Evolutionary conservation across 2,888 invertebrate species (phyloP).

Genomic region (Folsomia manolachei): DNA sequence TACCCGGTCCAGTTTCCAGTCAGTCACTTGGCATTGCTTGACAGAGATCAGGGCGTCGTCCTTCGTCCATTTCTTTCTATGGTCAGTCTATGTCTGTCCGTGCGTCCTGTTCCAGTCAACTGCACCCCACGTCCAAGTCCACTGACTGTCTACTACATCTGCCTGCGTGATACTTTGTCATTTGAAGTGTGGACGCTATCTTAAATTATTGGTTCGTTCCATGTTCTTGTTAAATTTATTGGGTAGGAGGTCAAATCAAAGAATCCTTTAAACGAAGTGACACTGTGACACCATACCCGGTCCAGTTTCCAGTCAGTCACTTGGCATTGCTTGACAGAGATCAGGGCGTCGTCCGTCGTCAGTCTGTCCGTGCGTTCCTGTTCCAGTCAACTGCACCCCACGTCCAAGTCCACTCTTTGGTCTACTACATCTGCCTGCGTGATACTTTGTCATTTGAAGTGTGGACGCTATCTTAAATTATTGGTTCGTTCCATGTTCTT

Average conservation of each 20-base stretch:
- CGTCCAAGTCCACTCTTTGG: neutral
- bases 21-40: too few relatives aligned
- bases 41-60: neutral
- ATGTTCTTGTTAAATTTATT: slow-evolving; percentile 5
- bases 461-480: slow-evolving; percentile 7
- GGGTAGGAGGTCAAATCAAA: neutral
- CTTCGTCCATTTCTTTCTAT: too few relatives aligned
- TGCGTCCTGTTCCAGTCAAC: too few relatives aligned
- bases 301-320: too few relatives aligned
- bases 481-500: neutral
- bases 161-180: neutral
- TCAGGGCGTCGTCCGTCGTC: slow-evolving; percentile 5
- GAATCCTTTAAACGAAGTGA: neutral
- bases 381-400: too few relatives aligned
- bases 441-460: neutral
- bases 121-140: neutral
- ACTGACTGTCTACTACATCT: neutral
- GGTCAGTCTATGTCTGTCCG: too few relatives aligned
- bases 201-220: slow-evolving; percentile 1
- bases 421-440: neutral
- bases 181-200: slow-evolving; percentile 7
- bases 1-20: too few relatives aligned
- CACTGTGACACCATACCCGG: neutral
- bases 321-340: neutral
- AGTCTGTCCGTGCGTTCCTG: too few relatives aligned